Base-by-base conservation (phyloP, 1,140 invertebrate genomes). In the Mamestra configurata region DNA sequence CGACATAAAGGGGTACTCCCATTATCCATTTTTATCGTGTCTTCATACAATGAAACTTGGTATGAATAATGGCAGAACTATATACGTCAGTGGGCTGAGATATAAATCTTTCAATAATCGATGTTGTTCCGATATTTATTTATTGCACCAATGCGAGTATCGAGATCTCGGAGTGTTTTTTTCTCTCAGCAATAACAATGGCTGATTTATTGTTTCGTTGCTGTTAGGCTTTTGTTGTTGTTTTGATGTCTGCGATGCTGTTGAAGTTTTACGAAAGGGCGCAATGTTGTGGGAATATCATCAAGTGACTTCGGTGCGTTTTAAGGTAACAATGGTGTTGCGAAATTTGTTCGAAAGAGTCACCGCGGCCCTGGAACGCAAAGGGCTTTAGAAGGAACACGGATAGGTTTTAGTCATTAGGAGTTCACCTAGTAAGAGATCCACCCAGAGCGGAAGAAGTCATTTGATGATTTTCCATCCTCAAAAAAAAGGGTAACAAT, bases 71-170 rank as follows among this genome's bases (percentile, higher is more conserved):
- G 88, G 87, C 82, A 49, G 73, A 84, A 87, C 85, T 84, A 84
- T 78, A 86, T 81, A 87, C 86, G 84, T 85, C 80, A 84, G 81
- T 82, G 86, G 86, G 79, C 80, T 76, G 72, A 89, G 87, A 92
- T 89, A 92, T 92, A 93, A 93, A 92, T 93, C 91, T 93, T 89
- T 88, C 86, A 87, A 89, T 93, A 93, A 94, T 94, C 92, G 89
- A 93, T 93, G 89, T 85, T 85, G 77, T 79, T 78, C 53, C 77
- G 84, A 87, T 94, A 89, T 94, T 91, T 94, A 92, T 92, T 90
- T 93, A 93, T 93, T 90, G 89, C 85, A 85, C 87, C 86, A 88
- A 88, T 87, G 84, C 84, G 78, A 79, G 81, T 85, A 89, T 92
- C 85, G 86, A 86, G 80, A 88, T 89, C 79, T 86, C 75, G 79